Conservation (phyloP, 2,797 vertebrate genomes). For the Gallirallus australis region DNA sequence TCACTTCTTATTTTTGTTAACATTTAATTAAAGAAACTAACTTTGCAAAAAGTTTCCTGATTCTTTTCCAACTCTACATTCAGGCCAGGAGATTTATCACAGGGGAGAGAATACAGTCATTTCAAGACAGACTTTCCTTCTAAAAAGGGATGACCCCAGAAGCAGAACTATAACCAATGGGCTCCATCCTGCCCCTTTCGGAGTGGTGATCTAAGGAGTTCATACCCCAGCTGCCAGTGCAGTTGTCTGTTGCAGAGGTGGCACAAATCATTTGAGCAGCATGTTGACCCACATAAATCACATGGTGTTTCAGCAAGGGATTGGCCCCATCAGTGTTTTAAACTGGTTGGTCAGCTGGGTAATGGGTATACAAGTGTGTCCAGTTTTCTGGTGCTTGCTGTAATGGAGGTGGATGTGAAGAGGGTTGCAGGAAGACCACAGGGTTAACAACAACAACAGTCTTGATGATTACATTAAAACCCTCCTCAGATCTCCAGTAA, state of each 20-base stretch:
- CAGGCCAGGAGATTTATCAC: background rate
- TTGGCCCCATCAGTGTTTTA: background rate
- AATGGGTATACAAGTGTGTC: background rate
- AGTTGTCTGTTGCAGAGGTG: background rate
- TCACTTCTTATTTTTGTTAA: background rate
- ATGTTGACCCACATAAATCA: background rate
- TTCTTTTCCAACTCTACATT: background rate
- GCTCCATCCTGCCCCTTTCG: background rate
- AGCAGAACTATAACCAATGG: background rate
- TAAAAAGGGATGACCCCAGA: background rate
- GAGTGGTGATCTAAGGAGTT: background rate
- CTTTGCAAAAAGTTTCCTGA: background rate
- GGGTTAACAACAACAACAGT: background rate
- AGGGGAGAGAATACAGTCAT: background rate
- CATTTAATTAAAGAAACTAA: conserved; percentile 10
- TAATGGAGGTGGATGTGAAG: background rate
- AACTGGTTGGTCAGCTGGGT: background rate
- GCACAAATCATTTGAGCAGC: background rate
- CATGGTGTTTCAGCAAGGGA: background rate
- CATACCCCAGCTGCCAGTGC: background rate
- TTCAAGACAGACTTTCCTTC: background rate
- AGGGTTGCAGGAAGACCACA: background rate
- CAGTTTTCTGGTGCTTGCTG: background rate
- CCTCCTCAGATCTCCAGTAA: background rate
- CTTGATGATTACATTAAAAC: background rate